Evolutionary conservation across 2,113 vertebrate genomes (phyloP).

Genomic region (Dicaeum eximium): DNA sequence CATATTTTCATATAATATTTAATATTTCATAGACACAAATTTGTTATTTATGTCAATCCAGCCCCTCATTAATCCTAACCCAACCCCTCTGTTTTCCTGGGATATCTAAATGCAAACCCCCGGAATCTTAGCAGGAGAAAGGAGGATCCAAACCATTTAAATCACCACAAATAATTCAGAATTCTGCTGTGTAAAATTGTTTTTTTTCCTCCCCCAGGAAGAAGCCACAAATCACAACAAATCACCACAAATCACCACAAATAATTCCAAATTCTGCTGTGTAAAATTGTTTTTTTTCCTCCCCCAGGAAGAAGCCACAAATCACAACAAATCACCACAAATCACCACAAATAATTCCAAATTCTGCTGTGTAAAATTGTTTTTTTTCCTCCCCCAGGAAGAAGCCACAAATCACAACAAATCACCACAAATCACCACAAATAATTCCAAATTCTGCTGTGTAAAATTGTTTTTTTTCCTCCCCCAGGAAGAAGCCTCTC

Average conservation of each 20-base stretch:
- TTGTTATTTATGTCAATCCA: background rate
- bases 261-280: no score
- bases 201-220: conserved; percentile 78
- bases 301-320: no score
- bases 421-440: background rate
- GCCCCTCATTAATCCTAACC: background rate
- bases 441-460: background rate
- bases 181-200: background rate
- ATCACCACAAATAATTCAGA: background rate
- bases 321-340: no score
- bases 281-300: no score
- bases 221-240: no score
- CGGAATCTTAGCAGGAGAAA: background rate
- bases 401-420: no score
- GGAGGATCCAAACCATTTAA: background rate
- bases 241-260: no score
- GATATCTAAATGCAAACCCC: background rate
- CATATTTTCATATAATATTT: no score
- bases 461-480: no score
- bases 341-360: no score
- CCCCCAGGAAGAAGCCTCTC: conserved; percentile 80
- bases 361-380: no score
- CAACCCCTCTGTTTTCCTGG: background rate
- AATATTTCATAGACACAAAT: background rate
- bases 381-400: no score